phyloP scores from a whole-genome alignment of 2,888 invertebrate genomes.

The Tridacna crocea region DNA sequence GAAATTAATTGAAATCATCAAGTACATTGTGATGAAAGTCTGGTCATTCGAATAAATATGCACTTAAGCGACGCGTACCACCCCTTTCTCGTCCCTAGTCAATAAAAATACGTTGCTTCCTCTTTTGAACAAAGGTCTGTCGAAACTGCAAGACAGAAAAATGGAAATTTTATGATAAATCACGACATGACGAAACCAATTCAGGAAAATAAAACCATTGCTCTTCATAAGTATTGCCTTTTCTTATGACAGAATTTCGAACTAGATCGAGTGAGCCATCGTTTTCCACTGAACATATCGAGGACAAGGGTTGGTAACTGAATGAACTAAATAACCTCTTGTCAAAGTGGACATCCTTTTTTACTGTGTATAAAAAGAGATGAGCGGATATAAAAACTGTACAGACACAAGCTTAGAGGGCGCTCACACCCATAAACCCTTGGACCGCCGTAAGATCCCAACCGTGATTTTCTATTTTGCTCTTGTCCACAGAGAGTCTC shows the following conservation, averaged over 20 bases:
- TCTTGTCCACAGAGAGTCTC: too few relatives aligned
- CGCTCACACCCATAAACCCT: slow-evolving; percentile 12
- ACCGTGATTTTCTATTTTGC: too few relatives aligned
- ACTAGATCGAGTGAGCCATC: too few relatives aligned
- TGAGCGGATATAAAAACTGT: slow-evolving; percentile 22
- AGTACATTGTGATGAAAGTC: slow-evolving; percentile 22
- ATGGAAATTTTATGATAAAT: too few relatives aligned
- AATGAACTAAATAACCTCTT: slow-evolving; percentile 20
- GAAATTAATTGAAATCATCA: slow-evolving; percentile 25
- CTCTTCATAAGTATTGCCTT: too few relatives aligned
- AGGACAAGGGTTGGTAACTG: slow-evolving; percentile 6
- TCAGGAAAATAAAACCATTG: too few relatives aligned
- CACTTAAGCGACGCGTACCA: slow-evolving; percentile 15
- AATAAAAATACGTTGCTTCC: not conserved
- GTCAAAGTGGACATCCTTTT: slow-evolving; percentile 24
- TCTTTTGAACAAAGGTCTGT: too few relatives aligned
- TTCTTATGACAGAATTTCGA: too few relatives aligned
- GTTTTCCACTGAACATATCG: too few relatives aligned
- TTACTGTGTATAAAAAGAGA: slow-evolving; percentile 21
- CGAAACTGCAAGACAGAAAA: too few relatives aligned
- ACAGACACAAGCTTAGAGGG: not conserved
- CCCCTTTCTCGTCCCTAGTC: not conserved
- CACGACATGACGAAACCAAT: too few relatives aligned
- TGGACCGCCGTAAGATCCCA: too few relatives aligned
- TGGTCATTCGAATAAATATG: slow-evolving; percentile 28